Base-by-base conservation (phyloP, 2,113 vertebrate species). In the Austrofundulus limnaeus region DNA sequence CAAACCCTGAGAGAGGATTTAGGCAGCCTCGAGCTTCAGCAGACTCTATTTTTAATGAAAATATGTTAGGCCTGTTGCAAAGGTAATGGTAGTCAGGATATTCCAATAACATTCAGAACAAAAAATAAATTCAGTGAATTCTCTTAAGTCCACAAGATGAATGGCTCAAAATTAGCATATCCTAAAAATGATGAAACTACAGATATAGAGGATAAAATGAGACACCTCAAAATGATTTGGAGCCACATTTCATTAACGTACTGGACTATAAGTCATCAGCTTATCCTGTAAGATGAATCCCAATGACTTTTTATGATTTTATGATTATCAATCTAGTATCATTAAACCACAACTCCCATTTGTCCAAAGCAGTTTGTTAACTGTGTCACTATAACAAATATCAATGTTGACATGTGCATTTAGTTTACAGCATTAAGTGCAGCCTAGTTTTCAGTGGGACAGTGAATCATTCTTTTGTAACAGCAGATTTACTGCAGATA, bases 401-500 rank as follows among this genome's bases (percentile, higher is more conserved):
- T 72, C 34, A 64, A 50, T 19, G 47, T 7, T n/a, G 50, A 50
- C 59, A 25, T 50, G 28, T 50, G 38, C 57, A 17, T 51, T 63
- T 51, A n/a, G 19, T 59, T 62, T 54, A 48, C 23, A 42, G 24
- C 41, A 38, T 37, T 2, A 2, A 55, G 25, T 28, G n/a, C 46
- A 60, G 28, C 16, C 31, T 59, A 46, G 16, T 46, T 15, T 8
- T 11, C 43, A 61, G 23, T 4, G 12, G 14, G 20, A 5, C n/a
- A 45, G 39, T 23, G 14, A 38, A 1, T 11, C 14, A 3, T 42
- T 17, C 38, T 55, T 21, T 8, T 47, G 10, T 17, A 17, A 53
- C 20, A 64, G 60, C 20, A 64, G 60, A 41, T 60, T 56, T 38
- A n/a, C 63, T 57, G 16, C 11, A 45, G 49, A 37, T 48, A 75